Conservation (phyloP, 2,797 vertebrate genomes). For the Apogon hyalosoma region DNA sequence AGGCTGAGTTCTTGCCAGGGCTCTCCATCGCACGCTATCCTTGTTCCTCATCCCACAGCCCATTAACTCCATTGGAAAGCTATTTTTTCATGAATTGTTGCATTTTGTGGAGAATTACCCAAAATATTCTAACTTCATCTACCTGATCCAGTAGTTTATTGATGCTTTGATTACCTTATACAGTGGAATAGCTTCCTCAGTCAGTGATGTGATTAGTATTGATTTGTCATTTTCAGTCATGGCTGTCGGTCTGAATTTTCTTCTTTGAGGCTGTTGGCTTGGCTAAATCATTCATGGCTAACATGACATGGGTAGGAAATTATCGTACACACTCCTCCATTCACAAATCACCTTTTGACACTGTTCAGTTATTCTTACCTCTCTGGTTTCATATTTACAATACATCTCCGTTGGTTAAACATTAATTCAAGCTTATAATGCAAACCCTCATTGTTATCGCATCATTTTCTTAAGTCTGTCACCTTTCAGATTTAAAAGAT, state of each 20-base stretch:
- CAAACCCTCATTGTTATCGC: constrained; percentile 59
- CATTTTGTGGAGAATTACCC: constrained; percentile 35
- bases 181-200: constrained; percentile 41
- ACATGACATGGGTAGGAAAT: constrained; percentile 39
- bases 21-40: constrained; percentile 78
- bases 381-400: constrained; percentile 71
- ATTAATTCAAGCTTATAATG: constrained; percentile 73
- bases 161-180: constrained; percentile 41
- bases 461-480: constrained; percentile 35
- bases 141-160: constrained; percentile 49
- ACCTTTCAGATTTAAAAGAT: constrained; percentile 54
- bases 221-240: constrained; percentile 48
- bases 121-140: constrained; percentile 36
- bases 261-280: constrained; percentile 31
- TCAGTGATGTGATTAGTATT: constrained; percentile 55
- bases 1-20: constrained; percentile 72
- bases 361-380: constrained; percentile 66
- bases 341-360: constrained; percentile 59
- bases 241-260: constrained; percentile 37
- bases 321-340: constrained; percentile 38
- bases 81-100: constrained; percentile 54
- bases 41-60: constrained; percentile 67
- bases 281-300: constrained; percentile 52
- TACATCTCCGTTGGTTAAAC: constrained; percentile 73
- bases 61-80: constrained; percentile 65